phyloP scores from a whole-genome alignment of 2,888 invertebrate genomes.

The Nudaria mundana region DNA sequence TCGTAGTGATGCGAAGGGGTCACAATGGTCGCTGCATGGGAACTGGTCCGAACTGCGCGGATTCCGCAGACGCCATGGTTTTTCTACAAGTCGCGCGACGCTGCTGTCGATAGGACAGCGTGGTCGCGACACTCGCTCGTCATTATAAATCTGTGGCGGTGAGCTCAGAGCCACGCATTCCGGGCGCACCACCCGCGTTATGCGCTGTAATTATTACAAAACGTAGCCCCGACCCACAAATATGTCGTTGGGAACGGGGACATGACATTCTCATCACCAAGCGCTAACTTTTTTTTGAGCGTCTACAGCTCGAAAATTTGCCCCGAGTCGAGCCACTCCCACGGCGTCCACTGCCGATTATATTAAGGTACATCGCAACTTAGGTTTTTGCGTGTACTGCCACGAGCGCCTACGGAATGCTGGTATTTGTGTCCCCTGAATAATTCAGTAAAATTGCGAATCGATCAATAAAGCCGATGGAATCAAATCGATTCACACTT shows the following conservation, averaged over 20 bases:
- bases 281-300: slow-evolving; percentile 64
- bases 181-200: slow-evolving; percentile 70
- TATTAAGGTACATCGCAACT: slow-evolving; percentile 54
- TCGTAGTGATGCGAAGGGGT: slow-evolving; percentile 39
- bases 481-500: slow-evolving; percentile 79
- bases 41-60: slow-evolving; percentile 62
- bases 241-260: slow-evolving; percentile 78
- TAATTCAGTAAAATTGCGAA: slow-evolving; percentile 76
- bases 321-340: slow-evolving; percentile 60
- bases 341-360: slow-evolving; percentile 57
- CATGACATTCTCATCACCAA: slow-evolving; percentile 81
- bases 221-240: slow-evolving; percentile 75
- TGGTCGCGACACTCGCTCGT: slow-evolving; percentile 68
- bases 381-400: slow-evolving; percentile 59
- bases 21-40: slow-evolving; percentile 50
- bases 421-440: slow-evolving; percentile 76
- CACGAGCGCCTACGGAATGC: slow-evolving; percentile 67
- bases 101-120: slow-evolving; percentile 63
- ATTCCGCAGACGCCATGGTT: slow-evolving; percentile 62
- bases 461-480: slow-evolving; percentile 78
- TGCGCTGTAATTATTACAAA: slow-evolving; percentile 79
- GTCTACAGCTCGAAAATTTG: slow-evolving; percentile 56
- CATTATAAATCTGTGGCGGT: slow-evolving; percentile 77
- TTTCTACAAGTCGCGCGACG: slow-evolving; percentile 50
- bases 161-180: slow-evolving; percentile 75